Evolutionary conservation across 2,888 invertebrate species (phyloP).

Genomic region (Penaeus monodon): DNA sequence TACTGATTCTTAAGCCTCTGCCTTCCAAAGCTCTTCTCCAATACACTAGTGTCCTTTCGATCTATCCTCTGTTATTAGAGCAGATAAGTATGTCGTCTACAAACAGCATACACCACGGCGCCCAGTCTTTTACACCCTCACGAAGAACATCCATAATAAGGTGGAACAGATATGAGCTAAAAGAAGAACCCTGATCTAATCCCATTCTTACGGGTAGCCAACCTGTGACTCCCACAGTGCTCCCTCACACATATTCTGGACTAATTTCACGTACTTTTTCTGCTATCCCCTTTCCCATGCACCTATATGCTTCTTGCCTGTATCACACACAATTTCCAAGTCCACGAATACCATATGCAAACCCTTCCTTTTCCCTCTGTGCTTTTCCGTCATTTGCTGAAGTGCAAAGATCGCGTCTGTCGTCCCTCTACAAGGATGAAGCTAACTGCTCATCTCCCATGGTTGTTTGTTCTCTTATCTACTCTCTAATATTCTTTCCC

Average conservation of each 20-base stretch:
- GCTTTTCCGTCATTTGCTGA: not conserved
- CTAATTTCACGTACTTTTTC: not conserved
- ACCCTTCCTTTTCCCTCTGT: not conserved
- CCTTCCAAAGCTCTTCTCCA: not conserved
- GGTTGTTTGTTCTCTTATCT: too few relatives aligned
- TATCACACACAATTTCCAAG: not conserved
- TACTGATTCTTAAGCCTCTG: not conserved
- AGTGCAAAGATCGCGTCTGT: not conserved
- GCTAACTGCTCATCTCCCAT: too few relatives aligned
- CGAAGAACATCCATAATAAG: not conserved
- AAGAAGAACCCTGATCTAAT: not conserved
- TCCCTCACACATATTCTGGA: not conserved
- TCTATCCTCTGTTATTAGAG: not conserved
- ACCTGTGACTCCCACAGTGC: not conserved
- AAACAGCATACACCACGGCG: not conserved
- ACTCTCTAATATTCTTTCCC: too few relatives aligned
- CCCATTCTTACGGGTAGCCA: not conserved
- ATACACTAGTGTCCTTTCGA: not conserved
- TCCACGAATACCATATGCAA: not conserved
- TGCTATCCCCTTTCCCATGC: not conserved
- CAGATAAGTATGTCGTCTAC: constrained; percentile 3
- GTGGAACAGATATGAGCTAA: not conserved
- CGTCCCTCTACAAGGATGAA: not conserved
- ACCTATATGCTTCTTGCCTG: not conserved
- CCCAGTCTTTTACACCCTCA: not conserved